These are phyloP conservation scores for Datnioides undecimradiatus DNA, from an alignment of 2,113 vertebrate species.

Conservation along the genomic window DNA sequence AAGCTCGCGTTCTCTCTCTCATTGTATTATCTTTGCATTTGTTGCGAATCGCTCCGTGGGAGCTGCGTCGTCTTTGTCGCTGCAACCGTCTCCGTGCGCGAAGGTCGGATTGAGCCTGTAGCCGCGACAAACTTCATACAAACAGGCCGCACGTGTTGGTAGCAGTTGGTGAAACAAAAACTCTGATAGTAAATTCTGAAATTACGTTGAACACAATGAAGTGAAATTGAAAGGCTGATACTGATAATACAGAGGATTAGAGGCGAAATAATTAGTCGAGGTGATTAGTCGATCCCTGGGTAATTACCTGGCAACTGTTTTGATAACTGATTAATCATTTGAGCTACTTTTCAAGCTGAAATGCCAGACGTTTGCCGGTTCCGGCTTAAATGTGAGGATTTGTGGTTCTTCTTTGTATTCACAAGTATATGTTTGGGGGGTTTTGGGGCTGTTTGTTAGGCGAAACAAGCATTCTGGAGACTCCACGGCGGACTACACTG, in stretches of 20 bases:
- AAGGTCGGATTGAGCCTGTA: slow-evolving; percentile 10
- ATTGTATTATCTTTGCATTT: background rate
- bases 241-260: background rate
- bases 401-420: background rate
- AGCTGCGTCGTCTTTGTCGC: too few species aligned
- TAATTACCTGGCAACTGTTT: background rate
- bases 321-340: background rate
- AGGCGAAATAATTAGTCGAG: too few species aligned
- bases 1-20: background rate
- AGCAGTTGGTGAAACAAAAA: background rate
- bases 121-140: background rate
- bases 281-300: background rate
- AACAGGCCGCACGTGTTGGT: too few species aligned
- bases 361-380: background rate
- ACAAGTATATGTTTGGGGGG: background rate
- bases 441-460: background rate
- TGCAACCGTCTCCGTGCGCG: too few species aligned
- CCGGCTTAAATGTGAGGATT: background rate
- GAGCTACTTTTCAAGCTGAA: background rate
- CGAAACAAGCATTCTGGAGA: background rate
- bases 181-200: background rate
- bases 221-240: background rate
- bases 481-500: background rate
- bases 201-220: background rate
- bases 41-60: slow-evolving; percentile 6